Percentiles rank a stretch among this genome's conserved stretches.
Evolutionary conservation across 2,888 invertebrate genomes (phyloP).

Genomic region (Erynnis tages): DNA sequence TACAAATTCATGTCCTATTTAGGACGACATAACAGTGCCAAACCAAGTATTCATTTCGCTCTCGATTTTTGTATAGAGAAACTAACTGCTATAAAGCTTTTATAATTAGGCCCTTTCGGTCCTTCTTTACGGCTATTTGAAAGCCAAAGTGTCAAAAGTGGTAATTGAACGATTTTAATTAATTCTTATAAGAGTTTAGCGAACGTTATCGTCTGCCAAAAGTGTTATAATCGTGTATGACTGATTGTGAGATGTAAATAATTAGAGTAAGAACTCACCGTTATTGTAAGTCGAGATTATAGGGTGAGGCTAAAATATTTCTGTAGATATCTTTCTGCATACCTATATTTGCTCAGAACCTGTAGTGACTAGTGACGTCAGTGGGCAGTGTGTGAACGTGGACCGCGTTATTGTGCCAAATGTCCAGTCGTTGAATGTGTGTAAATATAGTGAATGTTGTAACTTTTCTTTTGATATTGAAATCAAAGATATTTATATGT

Average conservation of each 20-base stretch:
- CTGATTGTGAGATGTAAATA: conserved; percentile 80
- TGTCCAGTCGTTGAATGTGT: conserved; percentile 59
- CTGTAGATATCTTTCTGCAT: conserved; percentile 75
- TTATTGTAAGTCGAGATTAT: conserved; percentile 62
- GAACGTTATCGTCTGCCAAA: conserved; percentile 71
- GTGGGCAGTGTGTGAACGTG: conserved; percentile 62
- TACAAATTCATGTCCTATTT: conserved; percentile 76
- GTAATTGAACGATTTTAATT: conserved; percentile 28
- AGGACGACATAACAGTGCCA: conserved; percentile 62
- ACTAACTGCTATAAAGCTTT: conserved; percentile 1
- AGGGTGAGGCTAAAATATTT: conserved; percentile 60
- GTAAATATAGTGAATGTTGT: conserved; percentile 54
- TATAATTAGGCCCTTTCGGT: conserved; percentile 9
- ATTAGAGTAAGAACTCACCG: conserved; percentile 72
- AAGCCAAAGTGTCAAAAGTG: conserved; percentile 15
- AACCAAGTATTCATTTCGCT: conserved; percentile 47
- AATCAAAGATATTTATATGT: too few relatives aligned
- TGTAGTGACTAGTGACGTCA: conserved; percentile 63
- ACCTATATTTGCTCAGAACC: conserved; percentile 80
- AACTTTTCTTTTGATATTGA: conserved; percentile 48
- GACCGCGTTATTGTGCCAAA: conserved; percentile 77
- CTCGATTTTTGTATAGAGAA: conserved; percentile 36
- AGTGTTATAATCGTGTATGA: conserved; percentile 64
- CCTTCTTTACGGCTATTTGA: conserved; percentile 11
- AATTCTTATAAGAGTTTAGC: conserved; percentile 35